Evolutionary conservation across 1,140 invertebrate species (phyloP), one percentile per base, ranked within the genome.

Genomic region (Leptinotarsa undecemlineata): DNA sequence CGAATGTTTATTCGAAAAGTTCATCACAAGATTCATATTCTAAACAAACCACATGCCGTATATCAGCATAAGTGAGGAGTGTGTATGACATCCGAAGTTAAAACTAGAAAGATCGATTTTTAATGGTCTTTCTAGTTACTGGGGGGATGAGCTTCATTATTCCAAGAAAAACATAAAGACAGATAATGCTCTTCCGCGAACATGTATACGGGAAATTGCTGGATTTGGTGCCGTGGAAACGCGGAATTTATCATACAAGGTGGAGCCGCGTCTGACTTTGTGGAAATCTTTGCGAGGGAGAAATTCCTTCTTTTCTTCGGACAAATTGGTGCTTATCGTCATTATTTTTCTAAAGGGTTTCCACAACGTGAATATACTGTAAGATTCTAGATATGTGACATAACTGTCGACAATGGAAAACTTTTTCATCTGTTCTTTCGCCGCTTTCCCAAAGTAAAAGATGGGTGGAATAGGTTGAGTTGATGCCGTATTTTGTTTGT

Each of bases 41-140:
- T 63, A 74, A 74, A 74, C 68, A 71, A 75, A 77, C 72, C 68
- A 19, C 74, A 77, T 70, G 72, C 61, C 33, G 73, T 77, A 75
- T 75, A 77, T 72, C 64, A 74, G 48, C 47, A 73, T 64, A 72
- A 74, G 75, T 68, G 68, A n/a, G 48, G 68, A 70, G 48, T 70
- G 68, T 48, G 48, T 70, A 26, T 70, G 68, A 57, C 68, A 70
- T 42, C 33, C 33, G 20, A 60, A 70, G 48, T 70, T 57, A 48
- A 70, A 70, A 70, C 68, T 70, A 42, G 48, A 70, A 70, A 70
- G 68, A 70, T 70, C 68, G 68, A 70, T 70, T 70, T 70, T 70
- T 70, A 70, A 70, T 70, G 68, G 68, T 70, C 68, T 70, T 60
- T 57, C 68, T 70, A 70, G 68, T 70, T 70, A 70, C 68, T 70